A percentile compares a stretch with the other conserved stretches of the same genome.
These are phyloP conservation scores for Amphipyra berbera DNA, from an alignment of 2,888 invertebrate species.

Conservation along the genomic window DNA sequence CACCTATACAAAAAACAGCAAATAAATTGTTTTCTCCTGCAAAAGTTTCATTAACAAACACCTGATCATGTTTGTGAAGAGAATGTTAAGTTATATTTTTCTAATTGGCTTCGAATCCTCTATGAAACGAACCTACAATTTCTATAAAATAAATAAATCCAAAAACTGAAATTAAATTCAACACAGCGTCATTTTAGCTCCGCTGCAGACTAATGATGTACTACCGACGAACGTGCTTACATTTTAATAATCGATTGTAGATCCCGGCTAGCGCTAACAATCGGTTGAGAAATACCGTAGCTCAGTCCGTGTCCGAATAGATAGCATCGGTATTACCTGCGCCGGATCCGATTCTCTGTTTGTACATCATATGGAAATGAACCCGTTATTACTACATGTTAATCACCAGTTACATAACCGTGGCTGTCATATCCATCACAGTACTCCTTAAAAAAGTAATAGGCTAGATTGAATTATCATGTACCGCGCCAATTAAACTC, in stretches of 20 bases:
- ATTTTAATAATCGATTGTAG: conserved; percentile 83
- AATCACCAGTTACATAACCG: conserved; percentile 22
- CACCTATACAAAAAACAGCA: no score
- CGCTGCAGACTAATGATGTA: conserved; percentile 72
- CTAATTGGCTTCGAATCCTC: no score
- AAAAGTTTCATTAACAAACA: no score
- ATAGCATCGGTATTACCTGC: conserved; percentile 66
- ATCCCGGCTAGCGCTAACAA: conserved; percentile 70
- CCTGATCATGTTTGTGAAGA: no score
- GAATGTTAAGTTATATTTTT: no score
- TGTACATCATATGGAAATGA: conserved; percentile 44
- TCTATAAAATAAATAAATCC: no score
- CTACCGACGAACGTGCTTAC: conserved; percentile 77
- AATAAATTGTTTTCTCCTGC: no score
- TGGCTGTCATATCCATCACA: conserved; percentile 13
- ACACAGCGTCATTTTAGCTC: conserved; percentile 69
- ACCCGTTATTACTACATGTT: conserved; percentile 26
- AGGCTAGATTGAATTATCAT: conserved; percentile 23
- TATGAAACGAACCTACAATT: no score
- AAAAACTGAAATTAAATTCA: no score
- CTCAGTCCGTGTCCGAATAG: conserved; percentile 63
- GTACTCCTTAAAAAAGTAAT: conserved; percentile 24
- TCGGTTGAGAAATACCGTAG: conserved; percentile 73
- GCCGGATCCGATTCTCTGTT: conserved; percentile 49
- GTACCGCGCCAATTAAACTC: conserved; percentile 19